These are phyloP conservation scores for Monochamus saltuarius DNA, from an alignment of 1,140 invertebrate genomes.

Conservation along the genomic window DNA sequence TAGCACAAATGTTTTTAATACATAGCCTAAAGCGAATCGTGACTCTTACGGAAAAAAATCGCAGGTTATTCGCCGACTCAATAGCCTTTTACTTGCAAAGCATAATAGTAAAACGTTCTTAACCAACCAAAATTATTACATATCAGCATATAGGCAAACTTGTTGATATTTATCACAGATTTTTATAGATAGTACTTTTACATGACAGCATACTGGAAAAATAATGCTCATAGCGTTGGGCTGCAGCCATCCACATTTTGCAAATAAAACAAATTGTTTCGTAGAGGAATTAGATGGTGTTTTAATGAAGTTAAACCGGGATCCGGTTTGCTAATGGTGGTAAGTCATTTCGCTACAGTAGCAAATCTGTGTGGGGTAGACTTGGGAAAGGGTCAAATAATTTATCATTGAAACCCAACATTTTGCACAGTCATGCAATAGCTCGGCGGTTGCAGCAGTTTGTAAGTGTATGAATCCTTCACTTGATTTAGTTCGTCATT, in stretches of 20 bases:
- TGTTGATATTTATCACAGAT: background rate
- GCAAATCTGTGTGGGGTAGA: too few species aligned
- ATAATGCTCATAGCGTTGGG: background rate
- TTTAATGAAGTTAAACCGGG: too few species aligned
- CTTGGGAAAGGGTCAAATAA: too few species aligned
- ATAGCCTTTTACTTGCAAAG: constrained; percentile 3
- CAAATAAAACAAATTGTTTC: background rate
- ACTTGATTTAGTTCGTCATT: too few species aligned
- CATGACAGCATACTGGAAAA: background rate
- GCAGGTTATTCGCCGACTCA: background rate
- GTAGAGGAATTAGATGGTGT: too few species aligned
- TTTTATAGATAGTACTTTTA: too few species aligned
- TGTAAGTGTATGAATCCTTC: too few species aligned
- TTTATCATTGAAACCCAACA: too few species aligned
- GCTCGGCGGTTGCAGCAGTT: too few species aligned
- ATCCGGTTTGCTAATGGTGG: too few species aligned
- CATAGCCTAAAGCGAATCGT: background rate
- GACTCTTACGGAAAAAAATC: background rate
- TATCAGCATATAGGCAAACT: background rate
- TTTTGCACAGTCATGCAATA: too few species aligned
- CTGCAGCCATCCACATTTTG: background rate
- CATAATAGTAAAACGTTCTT: background rate
- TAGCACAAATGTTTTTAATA: constrained; percentile 2
- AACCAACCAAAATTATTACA: constrained; percentile 1
- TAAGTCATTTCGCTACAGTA: too few species aligned